These are phyloP conservation scores for Drosophila takahashii DNA, from an alignment of 1,140 invertebrate genomes.

Conservation along the genomic window DNA sequence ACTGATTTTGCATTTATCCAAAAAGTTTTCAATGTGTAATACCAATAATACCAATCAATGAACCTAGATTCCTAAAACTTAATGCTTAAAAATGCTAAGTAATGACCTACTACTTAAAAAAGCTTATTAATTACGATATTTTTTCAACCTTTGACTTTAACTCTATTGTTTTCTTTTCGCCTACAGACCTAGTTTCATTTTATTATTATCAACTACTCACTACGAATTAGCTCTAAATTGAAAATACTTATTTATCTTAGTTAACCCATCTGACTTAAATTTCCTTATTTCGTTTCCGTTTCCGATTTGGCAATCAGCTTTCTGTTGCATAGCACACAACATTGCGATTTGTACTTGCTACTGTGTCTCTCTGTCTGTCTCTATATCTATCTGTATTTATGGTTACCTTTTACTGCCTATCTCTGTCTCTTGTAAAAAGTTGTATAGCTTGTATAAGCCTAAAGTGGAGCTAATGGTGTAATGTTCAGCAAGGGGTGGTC, in stretches of 20 bases:
- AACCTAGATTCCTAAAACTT: conserved; percentile 54
- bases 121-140: conserved; percentile 26
- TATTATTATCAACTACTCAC: not conserved
- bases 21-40: conserved; percentile 63
- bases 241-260: conserved; percentile 26
- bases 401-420: conserved; percentile 19
- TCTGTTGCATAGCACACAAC: conserved; percentile 59
- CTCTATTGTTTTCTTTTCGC: conserved; percentile 13
- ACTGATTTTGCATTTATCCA: conserved; percentile 72
- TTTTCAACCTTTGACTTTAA: not conserved
- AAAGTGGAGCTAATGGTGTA: conserved; percentile 11
- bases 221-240: not conserved
- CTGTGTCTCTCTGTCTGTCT: conserved; percentile 40
- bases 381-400: conserved; percentile 28
- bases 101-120: conserved; percentile 30
- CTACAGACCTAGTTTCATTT: conserved; percentile 23
- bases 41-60: conserved; percentile 42
- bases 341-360: conserved; percentile 54
- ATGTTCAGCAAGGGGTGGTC: conserved; percentile 12
- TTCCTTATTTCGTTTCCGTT: conserved; percentile 10
- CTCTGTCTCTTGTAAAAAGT: conserved; percentile 45
- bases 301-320: conserved; percentile 27
- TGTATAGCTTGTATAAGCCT: conserved; percentile 24
- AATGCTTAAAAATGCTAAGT: conserved; percentile 49
- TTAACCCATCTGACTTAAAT: conserved; percentile 15